Base-by-base conservation (phyloP, 1,140 invertebrate genomes). In the Hypsibius dujardini region DNA sequence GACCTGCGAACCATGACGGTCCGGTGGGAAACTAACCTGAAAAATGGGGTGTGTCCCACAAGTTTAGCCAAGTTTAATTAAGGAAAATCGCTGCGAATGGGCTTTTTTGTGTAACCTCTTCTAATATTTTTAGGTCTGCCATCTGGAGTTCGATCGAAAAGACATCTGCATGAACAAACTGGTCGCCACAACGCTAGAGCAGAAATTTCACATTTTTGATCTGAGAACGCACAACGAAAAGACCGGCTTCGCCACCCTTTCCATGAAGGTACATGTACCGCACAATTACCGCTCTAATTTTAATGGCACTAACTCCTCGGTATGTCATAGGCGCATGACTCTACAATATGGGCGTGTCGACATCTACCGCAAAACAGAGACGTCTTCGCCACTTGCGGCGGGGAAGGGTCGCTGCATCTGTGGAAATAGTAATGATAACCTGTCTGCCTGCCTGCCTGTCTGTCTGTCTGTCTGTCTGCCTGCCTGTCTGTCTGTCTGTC, bases 121-220 rank as follows among this genome's bases (percentile, higher is more conserved):
- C 56, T 70, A 59, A 42, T 42, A 72, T 46, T 47, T 73, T 76
- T 73, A 88, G 87, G 85, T 95, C 2, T 95, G 92, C 76, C 83
- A 84, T 70, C 67, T 92, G 14, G 90, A 96, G 79, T 97, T 96
- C 82, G 93, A 97, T 79, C 82, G 93, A 46, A 90, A 88, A 77
- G 91, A 95, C 77, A 95, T 95, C 75, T 82, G 84, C 72, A 95
- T 95, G 90, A 96, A 97, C 77, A 97, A 97, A 82, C 77, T 97
- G 70, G 87, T 91, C 1, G 90, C 86, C 0, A 92, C 92, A 2
- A 92, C 91, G 0, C 79, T 97, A n/a, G 92, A 96, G 79, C 89
- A 90, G 0, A 93, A 91, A 75, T 87, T 95, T 74, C 87, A 90
- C 78, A 84, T 94, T 1, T 95, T 87, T 78, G 92, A 96, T 79